Evolutionary conservation across 2,113 vertebrate genomes (phyloP).

Genomic region (Ramphastos sulfuratus): DNA sequence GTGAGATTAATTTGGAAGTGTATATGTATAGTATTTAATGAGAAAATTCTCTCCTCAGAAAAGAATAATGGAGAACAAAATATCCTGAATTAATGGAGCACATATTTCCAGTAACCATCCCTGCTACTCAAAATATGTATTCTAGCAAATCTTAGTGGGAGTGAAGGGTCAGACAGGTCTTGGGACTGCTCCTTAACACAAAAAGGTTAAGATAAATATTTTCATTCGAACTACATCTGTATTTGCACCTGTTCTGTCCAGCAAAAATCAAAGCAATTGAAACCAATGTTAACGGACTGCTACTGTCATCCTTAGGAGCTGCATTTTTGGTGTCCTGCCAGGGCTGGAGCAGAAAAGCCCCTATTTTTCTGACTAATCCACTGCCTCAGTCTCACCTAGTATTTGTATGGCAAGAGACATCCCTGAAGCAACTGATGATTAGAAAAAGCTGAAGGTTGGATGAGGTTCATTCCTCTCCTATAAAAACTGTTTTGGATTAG

Average conservation of each 20-base stretch:
- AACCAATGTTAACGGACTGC: background rate
- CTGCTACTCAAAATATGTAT: background rate
- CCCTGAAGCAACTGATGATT: background rate
- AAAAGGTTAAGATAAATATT: background rate
- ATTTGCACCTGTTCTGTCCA: background rate
- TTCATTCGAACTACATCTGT: background rate
- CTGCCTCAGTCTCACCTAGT: background rate
- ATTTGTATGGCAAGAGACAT: background rate
- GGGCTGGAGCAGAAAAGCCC: background rate
- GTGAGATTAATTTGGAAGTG: background rate
- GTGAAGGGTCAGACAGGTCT: background rate
- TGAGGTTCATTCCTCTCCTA: background rate
- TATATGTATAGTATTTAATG: background rate
- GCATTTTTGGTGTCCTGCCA: background rate
- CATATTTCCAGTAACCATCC: background rate
- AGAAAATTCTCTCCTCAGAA: background rate
- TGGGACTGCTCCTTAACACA: background rate
- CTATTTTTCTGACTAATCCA: background rate
- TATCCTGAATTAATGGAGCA: accelerated
- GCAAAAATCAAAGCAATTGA: background rate
- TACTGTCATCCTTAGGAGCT: background rate
- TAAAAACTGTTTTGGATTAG: background rate
- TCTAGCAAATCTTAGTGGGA: background rate
- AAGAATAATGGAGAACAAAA: background rate
- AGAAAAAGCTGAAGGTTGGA: background rate